A percentile compares a stretch with the other conserved stretches of the same genome.
These are phyloP conservation scores for Mayetiola destructor DNA, from an alignment of 2,888 invertebrate genomes.

Conservation along the genomic window DNA sequence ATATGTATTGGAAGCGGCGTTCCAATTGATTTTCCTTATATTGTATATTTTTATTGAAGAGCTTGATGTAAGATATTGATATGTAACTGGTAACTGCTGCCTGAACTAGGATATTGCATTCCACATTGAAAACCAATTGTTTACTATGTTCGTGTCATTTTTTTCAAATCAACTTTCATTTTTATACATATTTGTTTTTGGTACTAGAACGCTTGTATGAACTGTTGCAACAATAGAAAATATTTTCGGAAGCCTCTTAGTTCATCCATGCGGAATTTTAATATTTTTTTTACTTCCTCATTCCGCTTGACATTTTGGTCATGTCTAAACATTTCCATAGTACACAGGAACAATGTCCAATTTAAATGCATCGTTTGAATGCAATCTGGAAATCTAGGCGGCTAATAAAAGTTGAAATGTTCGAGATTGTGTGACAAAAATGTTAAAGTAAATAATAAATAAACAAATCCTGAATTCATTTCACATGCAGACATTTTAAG, in stretches of 20 bases:
- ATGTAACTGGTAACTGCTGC: no score
- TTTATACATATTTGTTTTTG: background rate
- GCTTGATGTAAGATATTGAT: no score
- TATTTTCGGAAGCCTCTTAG: conserved; percentile 15
- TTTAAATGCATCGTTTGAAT: background rate
- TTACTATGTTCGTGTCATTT: conserved; percentile 9
- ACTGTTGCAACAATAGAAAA: conserved; percentile 13
- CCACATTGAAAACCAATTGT: conserved; percentile 7
- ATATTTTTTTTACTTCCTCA: conserved; percentile 7
- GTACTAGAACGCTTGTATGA: conserved; percentile 1
- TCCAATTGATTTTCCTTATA: no score
- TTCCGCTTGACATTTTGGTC: background rate
- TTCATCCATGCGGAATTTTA: conserved; percentile 14
- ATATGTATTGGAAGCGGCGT: no score
- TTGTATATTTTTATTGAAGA: no score
- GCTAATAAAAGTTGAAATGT: conserved; percentile 7
- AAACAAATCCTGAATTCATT: no score
- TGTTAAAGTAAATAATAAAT: no score
- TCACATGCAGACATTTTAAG: no score
- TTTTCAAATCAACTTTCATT: background rate
- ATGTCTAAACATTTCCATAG: background rate
- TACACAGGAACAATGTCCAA: no score
- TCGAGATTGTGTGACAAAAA: conserved; percentile 2
- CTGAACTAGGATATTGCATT: conserved; percentile 6
- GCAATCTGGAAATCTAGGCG: background rate